Conservation (phyloP, 2,797 vertebrate genomes). For the Sebastes vulpes region DNA sequence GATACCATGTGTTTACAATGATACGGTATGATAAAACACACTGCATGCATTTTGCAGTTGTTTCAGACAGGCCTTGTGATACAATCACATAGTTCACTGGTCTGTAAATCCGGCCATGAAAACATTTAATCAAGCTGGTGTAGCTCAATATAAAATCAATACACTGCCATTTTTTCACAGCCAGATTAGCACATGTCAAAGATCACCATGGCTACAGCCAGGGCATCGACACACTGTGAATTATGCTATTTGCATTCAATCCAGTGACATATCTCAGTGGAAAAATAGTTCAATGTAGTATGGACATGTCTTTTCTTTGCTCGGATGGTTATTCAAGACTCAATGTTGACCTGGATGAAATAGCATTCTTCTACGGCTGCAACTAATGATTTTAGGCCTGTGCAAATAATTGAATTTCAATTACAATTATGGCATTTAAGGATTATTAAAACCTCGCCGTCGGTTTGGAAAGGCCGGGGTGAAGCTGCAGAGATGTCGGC, state of each 20-base stretch:
- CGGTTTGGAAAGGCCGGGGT: no score
- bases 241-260: slow-evolving; percentile 14
- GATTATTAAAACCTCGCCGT: no score
- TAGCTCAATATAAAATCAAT: slow-evolving; percentile 73
- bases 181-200: slow-evolving; percentile 55
- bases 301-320: neutral
- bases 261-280: neutral
- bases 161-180: slow-evolving; percentile 44
- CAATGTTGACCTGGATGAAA: neutral
- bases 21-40: neutral
- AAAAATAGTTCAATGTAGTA: neutral
- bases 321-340: neutral
- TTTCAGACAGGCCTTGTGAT: slow-evolving; percentile 11
- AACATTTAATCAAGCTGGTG: slow-evolving; percentile 68
- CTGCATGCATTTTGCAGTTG: neutral
- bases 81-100: slow-evolving; percentile 68
- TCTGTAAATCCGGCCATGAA: slow-evolving; percentile 57
- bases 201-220: slow-evolving; percentile 37
- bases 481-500: no score
- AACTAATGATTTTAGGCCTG: neutral
- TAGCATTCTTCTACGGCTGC: neutral
- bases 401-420: neutral
- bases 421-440: no score
- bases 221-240: neutral
- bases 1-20: neutral